Percentiles rank a stretch among this genome's conserved stretches.
Conservation (phyloP, 2,888 invertebrate genomes). For the Apodemia hepburni region DNA sequence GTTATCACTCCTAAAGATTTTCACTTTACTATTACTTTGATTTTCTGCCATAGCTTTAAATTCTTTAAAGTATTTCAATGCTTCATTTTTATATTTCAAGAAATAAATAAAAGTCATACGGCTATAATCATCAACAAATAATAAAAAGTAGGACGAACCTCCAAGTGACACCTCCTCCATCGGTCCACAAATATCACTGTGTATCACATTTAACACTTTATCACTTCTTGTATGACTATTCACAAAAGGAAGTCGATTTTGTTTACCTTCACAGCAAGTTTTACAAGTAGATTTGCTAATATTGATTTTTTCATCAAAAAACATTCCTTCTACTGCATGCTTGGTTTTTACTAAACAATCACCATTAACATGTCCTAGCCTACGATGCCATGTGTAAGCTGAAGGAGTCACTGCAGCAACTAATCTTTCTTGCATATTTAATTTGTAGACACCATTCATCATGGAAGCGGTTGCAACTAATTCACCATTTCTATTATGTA, state of each 20-base stretch:
- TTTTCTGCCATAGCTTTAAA: not conserved
- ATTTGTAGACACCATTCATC: not conserved
- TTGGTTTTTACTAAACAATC: slow-evolving; percentile 28
- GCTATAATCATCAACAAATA: slow-evolving; percentile 1
- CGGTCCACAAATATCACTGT: slow-evolving; percentile 28
- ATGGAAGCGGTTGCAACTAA: not conserved
- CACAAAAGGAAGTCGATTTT: slow-evolving; percentile 35
- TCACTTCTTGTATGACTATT: slow-evolving; percentile 31
- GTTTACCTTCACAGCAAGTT: slow-evolving; percentile 37
- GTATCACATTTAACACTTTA: slow-evolving; percentile 26
- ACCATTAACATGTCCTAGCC: not conserved
- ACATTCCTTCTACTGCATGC: slow-evolving; percentile 27
- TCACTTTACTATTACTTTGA: slow-evolving; percentile 8
- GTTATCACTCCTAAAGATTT: not conserved
- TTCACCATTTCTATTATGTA: slow-evolving; percentile 16
- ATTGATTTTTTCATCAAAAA: slow-evolving; percentile 23
- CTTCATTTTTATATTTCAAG: too few species aligned
- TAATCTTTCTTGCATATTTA: not conserved
- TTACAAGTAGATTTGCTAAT: slow-evolving; percentile 28
- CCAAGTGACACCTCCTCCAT: slow-evolving; percentile 29
- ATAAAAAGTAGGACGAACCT: slow-evolving; percentile 34
- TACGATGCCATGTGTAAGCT: not conserved
- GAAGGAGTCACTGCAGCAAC: not conserved
- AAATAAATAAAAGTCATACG: not conserved
- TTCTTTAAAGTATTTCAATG: too few species aligned